Conservation (phyloP, 2,113 vertebrate genomes). For the Pelusios castaneus region DNA sequence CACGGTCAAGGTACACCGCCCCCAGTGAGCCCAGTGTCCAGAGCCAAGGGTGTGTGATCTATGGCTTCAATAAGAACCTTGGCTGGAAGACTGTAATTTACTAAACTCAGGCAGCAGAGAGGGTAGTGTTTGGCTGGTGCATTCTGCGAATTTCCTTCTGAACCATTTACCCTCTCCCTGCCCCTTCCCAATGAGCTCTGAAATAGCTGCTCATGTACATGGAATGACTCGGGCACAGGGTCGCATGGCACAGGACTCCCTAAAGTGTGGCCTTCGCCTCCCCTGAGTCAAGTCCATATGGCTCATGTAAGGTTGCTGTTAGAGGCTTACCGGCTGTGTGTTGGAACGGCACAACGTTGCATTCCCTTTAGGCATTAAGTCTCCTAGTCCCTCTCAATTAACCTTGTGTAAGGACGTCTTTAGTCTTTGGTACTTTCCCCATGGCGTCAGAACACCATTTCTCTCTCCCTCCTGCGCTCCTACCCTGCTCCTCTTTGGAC, state of each 20-base stretch:
- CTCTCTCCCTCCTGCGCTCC: neutral
- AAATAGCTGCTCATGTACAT: neutral
- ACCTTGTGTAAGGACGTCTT: neutral
- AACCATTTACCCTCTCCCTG: neutral
- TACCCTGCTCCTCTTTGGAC: neutral
- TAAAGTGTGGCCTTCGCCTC: neutral
- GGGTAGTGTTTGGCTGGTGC: neutral
- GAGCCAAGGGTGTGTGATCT: rapidly evolving
- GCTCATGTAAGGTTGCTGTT: neutral
- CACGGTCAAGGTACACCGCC: neutral
- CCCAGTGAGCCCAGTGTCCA: neutral
- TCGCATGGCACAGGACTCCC: neutral
- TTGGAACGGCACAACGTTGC: neutral
- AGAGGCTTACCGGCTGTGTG: neutral
- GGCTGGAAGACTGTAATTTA: neutral
- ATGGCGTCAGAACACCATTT: neutral
- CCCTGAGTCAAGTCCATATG: neutral
- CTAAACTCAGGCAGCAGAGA: neutral
- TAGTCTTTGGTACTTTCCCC: neutral
- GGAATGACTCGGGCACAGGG: neutral
- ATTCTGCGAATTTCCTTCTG: neutral
- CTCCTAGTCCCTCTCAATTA: neutral
- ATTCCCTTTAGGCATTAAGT: neutral
- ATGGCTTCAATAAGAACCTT: neutral
- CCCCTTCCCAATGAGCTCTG: neutral